Evolutionary conservation across 2,113 vertebrate genomes (phyloP), one percentile per base, ranked within the genome.

Genomic region (Gymnogyps californianus): DNA sequence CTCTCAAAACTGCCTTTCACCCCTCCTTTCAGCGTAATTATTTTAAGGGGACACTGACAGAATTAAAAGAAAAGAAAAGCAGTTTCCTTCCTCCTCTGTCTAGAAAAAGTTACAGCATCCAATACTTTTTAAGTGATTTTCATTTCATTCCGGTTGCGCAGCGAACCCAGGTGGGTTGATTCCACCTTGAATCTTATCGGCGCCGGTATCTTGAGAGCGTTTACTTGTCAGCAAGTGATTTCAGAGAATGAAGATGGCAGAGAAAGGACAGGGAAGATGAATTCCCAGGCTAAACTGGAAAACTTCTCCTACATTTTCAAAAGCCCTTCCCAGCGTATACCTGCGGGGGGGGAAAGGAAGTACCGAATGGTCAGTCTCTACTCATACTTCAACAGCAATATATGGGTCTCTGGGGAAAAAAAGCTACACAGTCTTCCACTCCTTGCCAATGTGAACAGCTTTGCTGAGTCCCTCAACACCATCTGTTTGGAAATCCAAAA

Each of bases 1-100:
- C 82, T 70, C 94, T n/a, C 94, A 26, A 40, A 9, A 16, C 74
- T 83, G 71, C 89, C 86, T 83, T 83, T 82, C 62, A 76, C 69
- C 90, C 90, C 79, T 91, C 94, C 96, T 42, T 42, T 44, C 70
- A 24, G 57, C 28, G 4, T 0, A 6, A 25, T 80, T 49, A 29
- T 71, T 83, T 86, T 13, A 93, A 87, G 97, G 95, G 94, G 92
- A 93, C 95, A 91, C 93, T 83, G 96, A 96, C 64, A 96, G 97
- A 79, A 80, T 46, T 16, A 36, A 28, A 80, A 85, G 47, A 22
- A 67, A 78, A 77, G 46, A 75, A 82, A 96, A 95, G 95, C 91
- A 64, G 77, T 95, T 96, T 96, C 94, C 93, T 95, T 97, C 94
- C 93, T 93, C 95, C 52, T 95, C 88, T 82, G 90, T 83, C 77